phyloP scores from a whole-genome alignment of 1,140 invertebrate genomes.

The Asbolus verrucosus region DNA sequence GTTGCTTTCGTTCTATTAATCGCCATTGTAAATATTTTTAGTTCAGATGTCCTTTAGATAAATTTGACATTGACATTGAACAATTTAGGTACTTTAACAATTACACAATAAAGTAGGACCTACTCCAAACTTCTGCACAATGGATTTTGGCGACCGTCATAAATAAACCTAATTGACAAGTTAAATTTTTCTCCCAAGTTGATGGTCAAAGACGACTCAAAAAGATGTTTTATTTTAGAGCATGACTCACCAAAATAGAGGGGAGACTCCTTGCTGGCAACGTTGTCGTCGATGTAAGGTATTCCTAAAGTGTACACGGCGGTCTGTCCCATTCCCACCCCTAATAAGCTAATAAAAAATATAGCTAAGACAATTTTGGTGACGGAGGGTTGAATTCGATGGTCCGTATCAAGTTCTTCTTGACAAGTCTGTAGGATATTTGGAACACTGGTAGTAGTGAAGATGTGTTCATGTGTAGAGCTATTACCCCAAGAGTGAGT shows the following conservation, averaged over 20 bases:
- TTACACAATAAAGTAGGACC: slow-evolving; percentile 38
- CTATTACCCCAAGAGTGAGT: slow-evolving; percentile 28
- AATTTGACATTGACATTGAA: slow-evolving; percentile 45
- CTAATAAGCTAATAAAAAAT: slow-evolving; percentile 87
- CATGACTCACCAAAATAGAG: slow-evolving; percentile 86
- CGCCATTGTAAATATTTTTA: slow-evolving; percentile 42
- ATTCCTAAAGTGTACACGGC: slow-evolving; percentile 94
- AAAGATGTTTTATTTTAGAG: neutral
- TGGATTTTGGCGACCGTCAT: slow-evolving; percentile 27
- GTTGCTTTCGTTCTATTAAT: slow-evolving; percentile 40
- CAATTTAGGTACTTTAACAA: slow-evolving; percentile 35
- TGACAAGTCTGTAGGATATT: slow-evolving; percentile 67
- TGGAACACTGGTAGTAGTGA: slow-evolving; percentile 52
- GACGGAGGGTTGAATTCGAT: slow-evolving; percentile 78
- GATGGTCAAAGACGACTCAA: neutral
- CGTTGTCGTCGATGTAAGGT: slow-evolving; percentile 95
- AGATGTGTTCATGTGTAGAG: neutral
- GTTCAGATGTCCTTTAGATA: slow-evolving; percentile 44
- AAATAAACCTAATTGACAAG: slow-evolving; percentile 22
- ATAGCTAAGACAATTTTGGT: slow-evolving; percentile 84
- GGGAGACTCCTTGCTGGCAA: slow-evolving; percentile 91
- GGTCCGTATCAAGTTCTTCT: slow-evolving; percentile 70
- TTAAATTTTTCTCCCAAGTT: neutral
- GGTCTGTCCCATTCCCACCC: slow-evolving; percentile 93
- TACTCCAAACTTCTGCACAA: slow-evolving; percentile 28